phyloP scores from a whole-genome alignment of 1,140 invertebrate genomes.

The Hypothenemus hampei region DNA sequence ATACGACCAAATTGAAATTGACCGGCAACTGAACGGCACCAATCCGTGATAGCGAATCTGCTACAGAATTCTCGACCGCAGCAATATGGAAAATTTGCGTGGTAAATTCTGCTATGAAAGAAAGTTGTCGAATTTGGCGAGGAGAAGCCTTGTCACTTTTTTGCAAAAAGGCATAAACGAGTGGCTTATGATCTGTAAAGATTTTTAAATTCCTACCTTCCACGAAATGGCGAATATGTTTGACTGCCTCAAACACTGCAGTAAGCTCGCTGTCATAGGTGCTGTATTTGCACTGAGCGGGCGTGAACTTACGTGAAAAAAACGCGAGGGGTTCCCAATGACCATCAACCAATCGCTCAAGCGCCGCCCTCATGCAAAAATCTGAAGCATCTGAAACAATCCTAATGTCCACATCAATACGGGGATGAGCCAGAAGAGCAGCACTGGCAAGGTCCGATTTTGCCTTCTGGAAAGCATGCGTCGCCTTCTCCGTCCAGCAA shows the following conservation, averaged over 20 bases:
- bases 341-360: not conserved
- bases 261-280: constrained; percentile 13
- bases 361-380: not conserved
- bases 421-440: not conserved
- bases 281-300: not conserved
- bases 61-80: too few species aligned
- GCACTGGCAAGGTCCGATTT: not conserved
- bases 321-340: not conserved
- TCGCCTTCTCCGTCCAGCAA: too few species aligned
- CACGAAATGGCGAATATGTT: not conserved
- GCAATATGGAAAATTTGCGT: too few species aligned
- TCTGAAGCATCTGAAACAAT: not conserved
- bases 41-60: too few species aligned
- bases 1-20: not conserved
- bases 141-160: not conserved
- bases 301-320: not conserved
- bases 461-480: not conserved
- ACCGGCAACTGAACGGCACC: too few species aligned
- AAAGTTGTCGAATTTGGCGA: too few species aligned
- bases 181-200: not conserved
- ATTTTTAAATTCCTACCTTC: not conserved
- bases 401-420: not conserved
- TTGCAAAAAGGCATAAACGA: not conserved
- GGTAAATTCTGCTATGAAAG: too few species aligned
- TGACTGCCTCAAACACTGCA: not conserved